Evolutionary conservation across 1,140 invertebrate species (phyloP).

Genomic region (Tetramorium alpestre): DNA sequence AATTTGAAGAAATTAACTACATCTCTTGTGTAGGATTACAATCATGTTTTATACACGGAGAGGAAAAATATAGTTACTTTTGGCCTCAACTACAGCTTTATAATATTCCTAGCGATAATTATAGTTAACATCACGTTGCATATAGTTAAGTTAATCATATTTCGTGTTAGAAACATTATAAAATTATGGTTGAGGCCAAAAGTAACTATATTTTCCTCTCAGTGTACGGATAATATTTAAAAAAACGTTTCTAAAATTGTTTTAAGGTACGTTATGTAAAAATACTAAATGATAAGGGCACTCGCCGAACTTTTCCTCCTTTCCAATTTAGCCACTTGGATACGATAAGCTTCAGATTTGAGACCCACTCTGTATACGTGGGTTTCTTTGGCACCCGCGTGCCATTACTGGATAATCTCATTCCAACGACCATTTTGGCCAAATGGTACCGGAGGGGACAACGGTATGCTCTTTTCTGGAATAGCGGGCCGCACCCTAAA

Average conservation of each 20-base stretch:
- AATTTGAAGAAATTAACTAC: neutral
- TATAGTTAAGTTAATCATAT: too few species aligned
- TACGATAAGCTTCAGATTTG: constrained; percentile 16
- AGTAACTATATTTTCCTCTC: too few species aligned
- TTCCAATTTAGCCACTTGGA: neutral
- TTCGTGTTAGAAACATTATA: too few species aligned
- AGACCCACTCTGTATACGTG: neutral
- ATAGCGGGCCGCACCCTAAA: constrained; percentile 43
- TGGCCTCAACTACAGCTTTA: too few species aligned
- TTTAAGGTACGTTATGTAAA: neutral
- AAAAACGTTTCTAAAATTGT: neutral
- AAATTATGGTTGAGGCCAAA: too few species aligned
- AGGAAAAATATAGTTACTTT: too few species aligned
- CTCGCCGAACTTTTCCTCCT: neutral
- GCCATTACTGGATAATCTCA: constrained; percentile 63
- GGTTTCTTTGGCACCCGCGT: neutral
- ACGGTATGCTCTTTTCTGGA: constrained; percentile 39
- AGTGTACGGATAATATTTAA: neutral
- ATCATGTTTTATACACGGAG: neutral
- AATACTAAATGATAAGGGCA: neutral
- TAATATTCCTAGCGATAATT: too few species aligned
- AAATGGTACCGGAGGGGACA: constrained; percentile 34
- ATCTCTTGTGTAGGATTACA: neutral
- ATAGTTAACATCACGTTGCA: too few species aligned
- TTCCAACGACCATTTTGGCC: constrained; percentile 25